Evolutionary conservation across 1,140 invertebrate species (phyloP).

Genomic region (Eriosoma lanigerum): DNA sequence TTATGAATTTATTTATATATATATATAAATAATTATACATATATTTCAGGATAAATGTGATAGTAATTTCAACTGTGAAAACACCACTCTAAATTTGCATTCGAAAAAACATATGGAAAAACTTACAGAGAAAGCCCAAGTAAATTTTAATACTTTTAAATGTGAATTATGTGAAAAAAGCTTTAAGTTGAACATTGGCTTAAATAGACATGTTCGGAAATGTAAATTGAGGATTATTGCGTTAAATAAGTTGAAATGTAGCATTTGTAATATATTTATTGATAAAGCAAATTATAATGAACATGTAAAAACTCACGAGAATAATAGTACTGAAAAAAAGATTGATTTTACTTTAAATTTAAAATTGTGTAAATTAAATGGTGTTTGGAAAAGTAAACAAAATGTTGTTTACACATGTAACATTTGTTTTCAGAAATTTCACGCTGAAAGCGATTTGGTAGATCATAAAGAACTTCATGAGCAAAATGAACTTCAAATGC

Average conservation of each 20-base stretch:
- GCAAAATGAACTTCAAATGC: neutral
- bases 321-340: neutral
- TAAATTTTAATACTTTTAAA: neutral
- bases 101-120: neutral
- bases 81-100: neutral
- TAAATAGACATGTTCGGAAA: conserved; percentile 9
- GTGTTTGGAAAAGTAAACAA: conserved; percentile 38
- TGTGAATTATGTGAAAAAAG: conserved; percentile 1
- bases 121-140: neutral
- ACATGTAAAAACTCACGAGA: neutral
- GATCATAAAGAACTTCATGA: conserved; percentile 10
- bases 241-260: neutral
- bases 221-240: neutral
- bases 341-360: neutral
- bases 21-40: neutral
- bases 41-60: neutral
- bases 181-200: conserved; percentile 6
- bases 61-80: neutral
- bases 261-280: neutral
- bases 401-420: conserved; percentile 24
- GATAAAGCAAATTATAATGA: neutral
- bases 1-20: too few relatives aligned
- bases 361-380: conserved; percentile 24
- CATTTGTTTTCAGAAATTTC: conserved; percentile 9
- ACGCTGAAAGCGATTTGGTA: neutral